A percentile compares a stretch with the other conserved stretches of the same genome.
phyloP scores from a whole-genome alignment of 2,888 invertebrate genomes.

The Drosophila phalerata region DNA sequence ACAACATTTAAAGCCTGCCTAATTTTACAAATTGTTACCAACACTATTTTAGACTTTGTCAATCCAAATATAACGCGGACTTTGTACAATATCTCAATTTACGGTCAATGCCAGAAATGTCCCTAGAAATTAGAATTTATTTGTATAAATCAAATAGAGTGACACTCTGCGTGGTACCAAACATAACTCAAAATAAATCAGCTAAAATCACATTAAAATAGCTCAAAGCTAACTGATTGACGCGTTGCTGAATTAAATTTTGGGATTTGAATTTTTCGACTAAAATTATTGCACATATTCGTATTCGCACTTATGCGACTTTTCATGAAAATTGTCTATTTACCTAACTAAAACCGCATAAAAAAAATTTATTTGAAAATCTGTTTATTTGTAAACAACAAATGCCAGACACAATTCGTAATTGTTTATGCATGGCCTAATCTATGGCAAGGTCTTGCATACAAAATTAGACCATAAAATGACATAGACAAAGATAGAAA shows the following conservation, averaged over 20 bases:
- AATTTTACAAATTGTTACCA: neutral
- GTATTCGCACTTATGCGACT: neutral
- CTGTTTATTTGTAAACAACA: conserved; percentile 37
- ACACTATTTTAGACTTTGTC: neutral
- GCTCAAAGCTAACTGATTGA: conserved; percentile 32
- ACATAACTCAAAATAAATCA: conserved; percentile 29
- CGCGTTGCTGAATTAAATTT: conserved; percentile 17
- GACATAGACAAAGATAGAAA: conserved; percentile 18
- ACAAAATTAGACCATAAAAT: conserved; percentile 22
- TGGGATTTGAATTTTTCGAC: conserved; percentile 5
- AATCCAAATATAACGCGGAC: neutral
- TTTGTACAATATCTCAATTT: neutral
- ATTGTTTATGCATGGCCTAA: conserved; percentile 31
- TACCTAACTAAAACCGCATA: neutral
- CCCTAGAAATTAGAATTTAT: conserved; percentile 33
- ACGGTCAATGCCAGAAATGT: neutral
- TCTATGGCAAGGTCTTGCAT: conserved; percentile 12
- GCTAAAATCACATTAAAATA: conserved; percentile 34
- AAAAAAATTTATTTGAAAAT: conserved; percentile 15
- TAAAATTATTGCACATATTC: neutral
- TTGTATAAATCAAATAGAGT: conserved; percentile 28
- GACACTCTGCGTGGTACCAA: conserved; percentile 23
- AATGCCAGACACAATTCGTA: conserved; percentile 27
- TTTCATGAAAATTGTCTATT: conserved; percentile 4
- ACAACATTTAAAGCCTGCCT: neutral